A percentile compares a stretch with the other conserved stretches of the same genome.
Evolutionary conservation across 2,888 invertebrate genomes (phyloP).

Genomic region (Chrysolina haemoptera): DNA sequence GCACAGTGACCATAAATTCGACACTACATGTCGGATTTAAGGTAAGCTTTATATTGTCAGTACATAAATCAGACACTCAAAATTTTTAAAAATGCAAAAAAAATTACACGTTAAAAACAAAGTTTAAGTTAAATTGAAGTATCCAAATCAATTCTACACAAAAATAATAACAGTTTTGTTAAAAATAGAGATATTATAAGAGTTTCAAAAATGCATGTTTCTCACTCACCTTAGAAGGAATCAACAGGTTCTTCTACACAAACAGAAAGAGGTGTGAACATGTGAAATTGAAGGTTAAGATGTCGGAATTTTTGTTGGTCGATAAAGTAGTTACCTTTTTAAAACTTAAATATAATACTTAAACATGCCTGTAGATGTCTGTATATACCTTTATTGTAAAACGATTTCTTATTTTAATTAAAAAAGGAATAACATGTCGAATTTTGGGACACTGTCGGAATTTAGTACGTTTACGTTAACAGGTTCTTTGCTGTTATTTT

Average conservation of each 20-base stretch:
- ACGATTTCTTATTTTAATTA: constrained; percentile 1
- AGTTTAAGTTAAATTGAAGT: neutral
- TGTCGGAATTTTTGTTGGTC: neutral
- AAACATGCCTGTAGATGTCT: neutral
- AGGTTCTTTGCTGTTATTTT: no score
- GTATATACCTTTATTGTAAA: neutral
- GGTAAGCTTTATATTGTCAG: neutral
- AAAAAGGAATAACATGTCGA: constrained; percentile 1
- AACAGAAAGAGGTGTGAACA: constrained; percentile 1
- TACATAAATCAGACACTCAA: neutral
- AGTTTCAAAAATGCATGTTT: constrained; percentile 1
- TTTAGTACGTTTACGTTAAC: neutral
- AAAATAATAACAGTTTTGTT: constrained; percentile 1
- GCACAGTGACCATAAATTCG: constrained; percentile 1
- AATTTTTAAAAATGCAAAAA: neutral
- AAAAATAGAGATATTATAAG: constrained; percentile 1
- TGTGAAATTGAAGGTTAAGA: neutral
- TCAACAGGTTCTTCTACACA: constrained; percentile 1
- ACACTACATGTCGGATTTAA: neutral
- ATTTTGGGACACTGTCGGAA: neutral
- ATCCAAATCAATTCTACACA: constrained; percentile 1
- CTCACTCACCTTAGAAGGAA: neutral
- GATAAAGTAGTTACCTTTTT: neutral
- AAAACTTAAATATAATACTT: neutral
- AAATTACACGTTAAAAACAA: neutral